These are phyloP conservation scores for Fissipunctia ypsillon DNA, from an alignment of 2,888 invertebrate species.

Conservation along the genomic window DNA sequence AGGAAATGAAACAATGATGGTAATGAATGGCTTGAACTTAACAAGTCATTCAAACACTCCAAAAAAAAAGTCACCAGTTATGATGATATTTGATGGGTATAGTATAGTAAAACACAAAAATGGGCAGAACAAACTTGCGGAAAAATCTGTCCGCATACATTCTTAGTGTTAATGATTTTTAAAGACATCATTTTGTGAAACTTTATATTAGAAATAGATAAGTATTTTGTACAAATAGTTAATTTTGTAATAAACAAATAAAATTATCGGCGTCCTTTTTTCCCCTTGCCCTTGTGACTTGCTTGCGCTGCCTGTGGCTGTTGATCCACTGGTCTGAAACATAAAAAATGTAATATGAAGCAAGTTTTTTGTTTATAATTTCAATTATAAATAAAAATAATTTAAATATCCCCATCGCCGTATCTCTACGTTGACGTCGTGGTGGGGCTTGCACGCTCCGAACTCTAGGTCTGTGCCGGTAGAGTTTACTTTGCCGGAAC, in stretches of 20 bases:
- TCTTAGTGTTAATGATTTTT: conserved; percentile 59
- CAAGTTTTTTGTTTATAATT: neutral
- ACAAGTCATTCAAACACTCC: conserved; percentile 61
- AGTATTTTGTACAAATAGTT: conserved; percentile 63
- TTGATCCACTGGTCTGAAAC: conserved; percentile 86
- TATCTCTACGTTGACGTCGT: too few species aligned
- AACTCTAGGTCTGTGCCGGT: too few species aligned
- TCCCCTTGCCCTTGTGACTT: conserved; percentile 85
- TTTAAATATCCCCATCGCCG: too few species aligned
- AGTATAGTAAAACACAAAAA: conserved; percentile 86
- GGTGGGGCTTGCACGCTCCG: too few species aligned
- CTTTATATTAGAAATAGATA: conserved; percentile 56
- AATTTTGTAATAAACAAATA: conserved; percentile 62
- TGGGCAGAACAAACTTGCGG: conserved; percentile 82
- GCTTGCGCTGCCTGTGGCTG: conserved; percentile 83
- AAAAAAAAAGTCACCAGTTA: conserved; percentile 73
- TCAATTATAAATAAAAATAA: neutral
- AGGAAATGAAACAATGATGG: conserved; percentile 81
- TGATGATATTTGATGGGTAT: conserved; percentile 86
- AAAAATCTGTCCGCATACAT: conserved; percentile 81
- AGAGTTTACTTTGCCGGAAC: too few species aligned
- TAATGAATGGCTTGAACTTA: conserved; percentile 61
- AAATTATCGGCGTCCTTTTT: conserved; percentile 87
- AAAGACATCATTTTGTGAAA: conserved; percentile 41
- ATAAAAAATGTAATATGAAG: neutral